Evolutionary conservation across 2,113 vertebrate species (phyloP).

Genomic region (Trematomus loennbergii): DNA sequence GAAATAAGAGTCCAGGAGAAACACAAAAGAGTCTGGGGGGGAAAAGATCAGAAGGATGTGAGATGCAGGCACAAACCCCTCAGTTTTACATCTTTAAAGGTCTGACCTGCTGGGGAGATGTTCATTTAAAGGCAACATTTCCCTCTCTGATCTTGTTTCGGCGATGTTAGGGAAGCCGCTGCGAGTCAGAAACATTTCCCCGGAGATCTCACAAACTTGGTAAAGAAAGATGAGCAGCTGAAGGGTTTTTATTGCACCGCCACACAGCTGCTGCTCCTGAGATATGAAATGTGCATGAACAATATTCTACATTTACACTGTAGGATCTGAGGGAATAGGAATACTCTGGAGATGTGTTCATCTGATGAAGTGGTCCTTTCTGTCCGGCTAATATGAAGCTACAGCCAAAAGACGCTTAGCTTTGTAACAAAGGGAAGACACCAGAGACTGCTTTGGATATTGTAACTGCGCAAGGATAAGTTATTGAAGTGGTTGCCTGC

Average conservation of each 20-base stretch:
- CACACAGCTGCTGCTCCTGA: slow-evolving; percentile 39
- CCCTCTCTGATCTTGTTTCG: slow-evolving; percentile 8
- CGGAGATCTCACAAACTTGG: slow-evolving; percentile 22
- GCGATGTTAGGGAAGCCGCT: slow-evolving; percentile 12
- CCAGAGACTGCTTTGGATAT: too few relatives aligned
- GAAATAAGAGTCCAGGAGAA: neutral
- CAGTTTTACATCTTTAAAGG: slow-evolving; percentile 3
- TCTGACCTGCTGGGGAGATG: slow-evolving; percentile 22
- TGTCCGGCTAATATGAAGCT: neutral
- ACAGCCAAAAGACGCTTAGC: neutral
- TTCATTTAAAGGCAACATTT: neutral
- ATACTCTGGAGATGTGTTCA: neutral
- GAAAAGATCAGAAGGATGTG: slow-evolving; percentile 23
- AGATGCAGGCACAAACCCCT: slow-evolving; percentile 18
- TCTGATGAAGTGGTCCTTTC: neutral
- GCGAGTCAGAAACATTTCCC: slow-evolving; percentile 16
- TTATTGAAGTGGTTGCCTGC: too few relatives aligned
- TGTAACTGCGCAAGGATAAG: too few relatives aligned
- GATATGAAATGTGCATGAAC: slow-evolving; percentile 22
- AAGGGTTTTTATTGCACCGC: slow-evolving; percentile 35
- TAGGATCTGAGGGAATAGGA: neutral
- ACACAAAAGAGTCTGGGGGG: neutral
- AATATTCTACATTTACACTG: neutral
- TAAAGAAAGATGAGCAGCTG: slow-evolving; percentile 20
- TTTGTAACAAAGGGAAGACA: neutral